Base-by-base conservation (phyloP, 1,140 invertebrate species). In the Leptoteleia sp. region DNA sequence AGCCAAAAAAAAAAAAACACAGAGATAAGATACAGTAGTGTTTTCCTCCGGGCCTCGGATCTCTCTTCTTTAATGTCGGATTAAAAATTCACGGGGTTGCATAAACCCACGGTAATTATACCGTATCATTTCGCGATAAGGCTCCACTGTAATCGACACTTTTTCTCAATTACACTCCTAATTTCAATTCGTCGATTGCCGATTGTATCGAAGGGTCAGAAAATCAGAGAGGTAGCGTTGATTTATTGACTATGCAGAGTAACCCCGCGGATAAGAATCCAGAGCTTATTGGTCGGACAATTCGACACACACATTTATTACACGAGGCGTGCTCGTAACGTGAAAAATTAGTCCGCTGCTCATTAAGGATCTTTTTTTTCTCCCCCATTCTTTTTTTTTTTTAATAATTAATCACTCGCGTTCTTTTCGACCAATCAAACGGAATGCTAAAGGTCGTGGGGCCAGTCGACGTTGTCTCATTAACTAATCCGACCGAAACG, bases 331-430 rank as follows among this genome's bases (percentile, higher is more conserved):
- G 62, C 55, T 75, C 75, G 82, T 72, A 82, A 84, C 84, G 76
- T 61, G 52, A 73, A 80, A 76, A 81, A 81, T 84, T 83, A 85
- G 86, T 86, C 84, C 67, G 71, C 81, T 79, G 73, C 79, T 84
- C 84, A 84, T 87, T 87, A 87, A 76, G 62, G 79, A 70, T 61
- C 57, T 62, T 59, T 75, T 81, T 78, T 83, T 80, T 84, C n/a
- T n/a, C n/a, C n/a, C n/a, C n/a, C n/a, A n/a, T n/a, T n/a, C n/a
- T n/a, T n/a, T n/a, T n/a, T n/a, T n/a, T n/a, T n/a, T n/a, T n/a
- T n/a, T n/a, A n/a, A n/a, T 82, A 84, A 87, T 87, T 86, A 84
- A 87, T 86, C 84, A 84, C 81, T 79, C 59, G 71, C 19, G 62
- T 5, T 25, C 54, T 67, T 72, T 76, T 62, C 45, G 13, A 12